Evolutionary conservation across 2,888 invertebrate species (phyloP), one percentile per base, ranked within the genome.

Genomic region (Dynastes grantii): DNA sequence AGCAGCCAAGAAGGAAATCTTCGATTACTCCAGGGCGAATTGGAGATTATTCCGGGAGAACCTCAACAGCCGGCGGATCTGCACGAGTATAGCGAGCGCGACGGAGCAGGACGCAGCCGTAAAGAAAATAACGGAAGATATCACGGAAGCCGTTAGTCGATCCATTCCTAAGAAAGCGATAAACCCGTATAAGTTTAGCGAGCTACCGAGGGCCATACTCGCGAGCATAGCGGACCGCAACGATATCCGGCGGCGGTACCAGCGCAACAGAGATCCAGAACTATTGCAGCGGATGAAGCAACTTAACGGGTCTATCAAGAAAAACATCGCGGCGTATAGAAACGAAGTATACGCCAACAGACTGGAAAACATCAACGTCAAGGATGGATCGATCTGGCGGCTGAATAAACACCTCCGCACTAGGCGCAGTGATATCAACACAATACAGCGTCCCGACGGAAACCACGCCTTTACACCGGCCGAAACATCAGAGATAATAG

Each of bases 381-480:
- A 40, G 37, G 65, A 65, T n/a, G 65, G 65, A 6, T 40, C 37
- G 13, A 40, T 65, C 6, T 65, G 65, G 65, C 16, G 65, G 40
- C 65, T 40, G 11, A 65, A 37, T 40, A 65, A 65, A n/a, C 40
- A 37, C 37, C 37, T 65, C 2, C 40, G 65, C 2, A 37, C 13
- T 13, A 11, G n/a, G 40, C 40, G 13, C n/a, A 16, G 2, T 8
- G 40, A n/a, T n/a, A 40, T 65, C n/a, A 37, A 37, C 65, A n/a
- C 65, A 40, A 13, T 65, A 3, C 40, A 40, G 9, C 5, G n/a
- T 2, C 40, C 65, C 5, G 63, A 27, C n/a, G 65, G 65, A 16
- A 16, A 16, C 16, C 16, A 16, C 37, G 40, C n/a, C 2, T 3
- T 4, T 16, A 16, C 16, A 16, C 16, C 16, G 4, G 40, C 27